Evolutionary conservation across 2,888 invertebrate species (phyloP), one percentile per base, ranked within the genome.

Genomic region (Ctenicera cuprea): DNA sequence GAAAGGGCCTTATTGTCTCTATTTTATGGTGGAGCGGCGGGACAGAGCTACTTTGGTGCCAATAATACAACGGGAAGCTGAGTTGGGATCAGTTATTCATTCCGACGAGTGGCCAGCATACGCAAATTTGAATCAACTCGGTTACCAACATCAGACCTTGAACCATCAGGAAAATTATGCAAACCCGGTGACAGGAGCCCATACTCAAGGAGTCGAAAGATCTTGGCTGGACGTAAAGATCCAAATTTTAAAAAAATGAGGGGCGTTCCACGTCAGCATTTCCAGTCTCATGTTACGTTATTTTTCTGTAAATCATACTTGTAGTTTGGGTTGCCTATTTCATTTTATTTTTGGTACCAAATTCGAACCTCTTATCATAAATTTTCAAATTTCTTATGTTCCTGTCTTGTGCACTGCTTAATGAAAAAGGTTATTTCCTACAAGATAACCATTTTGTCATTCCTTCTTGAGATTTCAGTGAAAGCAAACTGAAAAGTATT

Each of bases 11-110:
- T 38, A 61, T 38, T 37, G 18, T 61, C 61, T 18, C 16, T 59
- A 14, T 37, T 59, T 59, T 59, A 37, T 61, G 22, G 61, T 41
- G n/a, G 18, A 61, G 41, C 38, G 38, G 12, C 16, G 38, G 18
- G 38, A 59, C 26, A 5, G 26, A 26, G 26, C 26, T 26, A 26
- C 26, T 26, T 26, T 26, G 26, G 26, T 26, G 26, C 61, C 50
- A 20, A 14, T 50, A 16, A 50, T 50, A 20, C 50, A 50, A 50
- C 18, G 50, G 22, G 50, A 14, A 50, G 16, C 22, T 16, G 50
- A 1, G 11, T 16, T 20, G 18, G 50, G 12, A 50, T 50, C 50
- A 50, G 18, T 20, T 12, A 50, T 14, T 20, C 16, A 50, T 50
- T 50, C 41, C 26, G 26, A 26, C 26, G 26, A 26, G 26, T 26